Percentiles rank a stretch among this genome's conserved stretches.
Evolutionary conservation across 2,888 invertebrate genomes (phyloP).

Genomic region (Disparrhopalites patrizii): DNA sequence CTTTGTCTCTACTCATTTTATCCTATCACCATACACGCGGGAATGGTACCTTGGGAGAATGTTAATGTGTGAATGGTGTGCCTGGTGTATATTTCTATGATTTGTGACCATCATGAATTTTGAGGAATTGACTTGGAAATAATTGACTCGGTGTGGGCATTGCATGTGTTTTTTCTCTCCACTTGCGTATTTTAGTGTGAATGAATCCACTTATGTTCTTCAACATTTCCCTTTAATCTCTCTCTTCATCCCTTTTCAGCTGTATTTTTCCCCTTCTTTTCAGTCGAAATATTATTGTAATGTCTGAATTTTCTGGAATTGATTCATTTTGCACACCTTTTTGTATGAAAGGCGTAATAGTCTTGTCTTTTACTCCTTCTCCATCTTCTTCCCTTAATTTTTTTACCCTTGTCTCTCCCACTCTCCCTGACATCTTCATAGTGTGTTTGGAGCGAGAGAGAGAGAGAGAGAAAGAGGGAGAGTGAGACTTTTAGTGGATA

Average conservation of each 20-base stretch:
- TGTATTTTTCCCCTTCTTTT: too few species aligned
- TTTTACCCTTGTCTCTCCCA: too few species aligned
- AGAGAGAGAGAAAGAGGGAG: background rate
- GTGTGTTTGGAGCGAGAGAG: too few species aligned
- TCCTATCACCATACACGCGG: too few species aligned
- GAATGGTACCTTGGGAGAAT: background rate
- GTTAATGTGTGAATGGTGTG: background rate
- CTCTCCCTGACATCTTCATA: too few species aligned
- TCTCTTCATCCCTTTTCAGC: too few species aligned
- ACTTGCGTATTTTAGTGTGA: background rate
- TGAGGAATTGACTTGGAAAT: background rate
- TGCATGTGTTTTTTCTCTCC: background rate
- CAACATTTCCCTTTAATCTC: too few species aligned
- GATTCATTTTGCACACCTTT: constrained; percentile 12
- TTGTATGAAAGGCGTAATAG: too few species aligned
- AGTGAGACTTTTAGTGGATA: constrained; percentile 8
- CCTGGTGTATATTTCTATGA: background rate
- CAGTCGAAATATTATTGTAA: background rate
- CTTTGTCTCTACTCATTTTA: too few species aligned
- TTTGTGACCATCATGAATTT: constrained; percentile 1
- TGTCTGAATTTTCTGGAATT: constrained; percentile 3
- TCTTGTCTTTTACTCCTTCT: too few species aligned
- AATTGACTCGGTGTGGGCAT: background rate
- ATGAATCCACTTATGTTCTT: background rate
- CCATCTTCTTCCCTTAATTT: too few species aligned